Base-by-base conservation (phyloP, 1,140 invertebrate genomes). In the Bombus fervidus region DNA sequence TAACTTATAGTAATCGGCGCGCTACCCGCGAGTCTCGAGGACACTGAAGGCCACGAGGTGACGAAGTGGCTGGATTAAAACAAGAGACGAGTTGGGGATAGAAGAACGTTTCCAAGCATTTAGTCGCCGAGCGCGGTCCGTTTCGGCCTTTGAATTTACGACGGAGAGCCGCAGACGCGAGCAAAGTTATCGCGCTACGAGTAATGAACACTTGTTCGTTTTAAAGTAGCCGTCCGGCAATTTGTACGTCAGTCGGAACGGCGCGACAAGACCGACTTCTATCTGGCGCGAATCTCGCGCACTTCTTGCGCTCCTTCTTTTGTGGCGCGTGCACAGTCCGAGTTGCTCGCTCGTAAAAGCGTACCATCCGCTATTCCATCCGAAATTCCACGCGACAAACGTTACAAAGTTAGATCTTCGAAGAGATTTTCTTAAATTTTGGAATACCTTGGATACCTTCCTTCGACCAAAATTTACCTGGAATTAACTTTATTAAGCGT, bases 131-230 rank as follows among this genome's bases (percentile, higher is more conserved):
- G 69, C 13, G 25, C 22, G 15, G 8, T 34, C 9, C 28, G 75
- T 73, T 81, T 86, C 79, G 72, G 53, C 41, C 37, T 28, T 41
- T 43, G 73, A 72, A 76, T 83, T 76, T 83, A 76, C 80, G 80
- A 76, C 28, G 72, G 41, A 80, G 22, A 28, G 64, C 12, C 76
- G 37, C 13, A 31, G 41, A 28, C 77, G 41, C 69, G 69, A 15
- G 59, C 71, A 85, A 81, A 85, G 71, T 74, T 85, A 81, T 85
- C 84, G 39, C 79, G 18, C 37, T 28, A 8, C 62, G 68, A 41
- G 79, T 85, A 85, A 85, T 81, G 84, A 81, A 81, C 72, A 57
- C 78, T 85, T 85, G 79, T 85, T 81, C 84, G 72, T 85, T 85
- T 85, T 85, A 85, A 62, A 85, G 84, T 81, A 81, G 84, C 84